Percentiles rank a stretch among this genome's conserved stretches.
These are phyloP conservation scores for Globodera rostochiensis DNA, from an alignment of 1,140 invertebrate genomes.

Conservation along the genomic window DNA sequence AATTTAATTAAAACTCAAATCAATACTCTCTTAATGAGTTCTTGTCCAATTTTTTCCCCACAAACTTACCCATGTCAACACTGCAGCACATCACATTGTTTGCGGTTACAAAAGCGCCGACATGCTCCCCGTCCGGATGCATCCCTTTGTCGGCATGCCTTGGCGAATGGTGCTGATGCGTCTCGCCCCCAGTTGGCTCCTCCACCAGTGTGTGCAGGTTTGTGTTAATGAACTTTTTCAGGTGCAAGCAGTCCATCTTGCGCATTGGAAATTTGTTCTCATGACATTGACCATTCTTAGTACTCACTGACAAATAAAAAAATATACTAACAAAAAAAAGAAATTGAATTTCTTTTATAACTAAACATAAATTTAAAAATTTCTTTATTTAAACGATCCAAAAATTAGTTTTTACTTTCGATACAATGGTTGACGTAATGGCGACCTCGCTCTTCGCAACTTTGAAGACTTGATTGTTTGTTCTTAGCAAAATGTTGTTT, in stretches of 20 bases:
- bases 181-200: not conserved
- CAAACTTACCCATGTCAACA: not conserved
- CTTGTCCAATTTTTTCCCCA: no score
- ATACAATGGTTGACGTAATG: not conserved
- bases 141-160: no score
- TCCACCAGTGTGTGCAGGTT: not conserved
- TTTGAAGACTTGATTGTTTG: not conserved
- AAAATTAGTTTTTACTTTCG: not conserved
- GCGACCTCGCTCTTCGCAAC: not conserved
- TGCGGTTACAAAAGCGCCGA: not conserved
- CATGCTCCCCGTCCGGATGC: not conserved
- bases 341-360: not conserved
- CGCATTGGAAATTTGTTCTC: not conserved
- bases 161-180: not conserved
- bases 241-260: not conserved
- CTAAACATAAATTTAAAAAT: not conserved
- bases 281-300: not conserved
- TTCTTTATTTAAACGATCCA: not conserved
- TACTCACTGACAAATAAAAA: not conserved
- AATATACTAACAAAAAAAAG: not conserved
- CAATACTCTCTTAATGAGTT: not conserved
- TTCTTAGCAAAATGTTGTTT: not conserved
- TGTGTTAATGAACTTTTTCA: constrained; percentile 1
- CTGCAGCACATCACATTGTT: not conserved
- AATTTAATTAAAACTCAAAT: not conserved